Evolutionary conservation across 1,140 invertebrate genomes (phyloP), one percentile per base, ranked within the genome.

Genomic region (Ericerus pela): DNA sequence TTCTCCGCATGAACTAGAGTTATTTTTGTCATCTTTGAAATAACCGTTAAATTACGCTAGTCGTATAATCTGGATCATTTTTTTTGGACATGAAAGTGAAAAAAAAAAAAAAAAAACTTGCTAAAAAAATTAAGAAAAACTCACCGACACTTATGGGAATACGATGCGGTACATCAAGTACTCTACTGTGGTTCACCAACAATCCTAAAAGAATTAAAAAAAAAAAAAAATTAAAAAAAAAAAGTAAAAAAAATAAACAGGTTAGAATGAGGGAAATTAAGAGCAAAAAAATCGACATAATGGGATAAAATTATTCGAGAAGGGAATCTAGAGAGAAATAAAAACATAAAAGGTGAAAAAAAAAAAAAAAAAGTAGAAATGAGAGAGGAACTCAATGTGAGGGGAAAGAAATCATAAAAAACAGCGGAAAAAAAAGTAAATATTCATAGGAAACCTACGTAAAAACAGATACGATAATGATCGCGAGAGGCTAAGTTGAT

Each of bases 111-210:
- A n/a, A n/a, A n/a, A n/a, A n/a, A n/a, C n/a, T n/a, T n/a, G n/a
- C n/a, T n/a, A 47, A 24, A 47, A 47, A 47, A 47, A 47, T 16
- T 16, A 8, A 33, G 8, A 33, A 33, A 33, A 33, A 33, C 8
- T 33, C 8, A 33, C 30, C 4, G 20, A 24, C 6, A 24, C 20
- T 20, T 8, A 22, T 8, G 41, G 8, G 41, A n/a, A 33, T 24
- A 24, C 10, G 16, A 47, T 47, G 41, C 14, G 41, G 41, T 47
- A 47, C 41, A 47, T 47, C 41, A 24, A 47, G 41, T 47, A 47
- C 41, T 47, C 41, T 47, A 10, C 2, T 47, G 41, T 47, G 41
- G 41, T 47, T 47, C 41, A 47, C 41, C 41, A 5, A 47, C 11
- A 3, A 24, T 47, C 26, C 36, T 14, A 3, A 6, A 14, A 18